Evolutionary conservation across 2,797 vertebrate species (phyloP), one percentile per base, ranked within the genome.

Genomic region (Spheniscus humboldti): DNA sequence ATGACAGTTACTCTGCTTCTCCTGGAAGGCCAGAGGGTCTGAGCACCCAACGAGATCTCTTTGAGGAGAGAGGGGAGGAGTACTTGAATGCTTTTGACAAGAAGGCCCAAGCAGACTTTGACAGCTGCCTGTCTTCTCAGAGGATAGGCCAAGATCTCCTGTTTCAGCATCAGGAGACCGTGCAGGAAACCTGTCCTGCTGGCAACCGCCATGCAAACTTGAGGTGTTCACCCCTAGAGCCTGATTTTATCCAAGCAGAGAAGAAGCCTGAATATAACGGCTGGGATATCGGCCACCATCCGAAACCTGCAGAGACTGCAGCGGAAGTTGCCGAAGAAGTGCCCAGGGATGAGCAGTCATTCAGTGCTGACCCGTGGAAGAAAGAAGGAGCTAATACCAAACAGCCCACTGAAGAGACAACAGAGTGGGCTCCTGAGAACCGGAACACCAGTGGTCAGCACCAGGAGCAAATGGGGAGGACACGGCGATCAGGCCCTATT

Each of bases 401-500:
- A 77, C 99, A 98, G 43, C 66, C 97, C 1, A 14, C 89, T 24
- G 92, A 97, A 33, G 98, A 98, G 93, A 57, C 96, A 0, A 13
- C 97, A 0, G 98, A 98, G 86, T 99, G 99, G 99, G 97, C 98
- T 6, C 97, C 99, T 2, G 98, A 98, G 90, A 97, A 97, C 75
- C 98, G 97, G 25, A 98, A 59, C 89, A 50, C 97, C 48, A 90
- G 95, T 27, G 82, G 97, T 47, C 99, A 99, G 93, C 98, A 98
- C 3, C 98, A 98, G 33, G 99, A 99, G 95, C 98, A 98, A 30
- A 98, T 97, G 4, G 97, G 98, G 23, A 98, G 99, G 74, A 98
- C 97, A 6, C 98, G 99, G 64, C 98, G 99, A 93, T 99, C 99
- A 0, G 99, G 99, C 10, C 99, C 99, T 5, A 99, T 99, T 94